Base-by-base conservation (phyloP, 2,888 invertebrate genomes). In the Phania funesta region DNA sequence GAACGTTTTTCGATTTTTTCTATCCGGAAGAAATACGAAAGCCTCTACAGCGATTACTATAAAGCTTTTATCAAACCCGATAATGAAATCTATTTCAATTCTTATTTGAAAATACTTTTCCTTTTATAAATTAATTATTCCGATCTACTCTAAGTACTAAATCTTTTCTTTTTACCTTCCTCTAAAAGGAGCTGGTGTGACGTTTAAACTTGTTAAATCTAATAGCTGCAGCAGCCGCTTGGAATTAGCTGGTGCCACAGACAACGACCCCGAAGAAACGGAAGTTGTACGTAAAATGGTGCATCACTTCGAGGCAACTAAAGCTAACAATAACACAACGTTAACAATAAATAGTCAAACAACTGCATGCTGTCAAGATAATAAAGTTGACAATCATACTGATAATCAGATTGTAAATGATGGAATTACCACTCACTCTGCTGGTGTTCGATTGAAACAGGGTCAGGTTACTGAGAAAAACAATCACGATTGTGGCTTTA, bases 171-270 rank as follows among this genome's bases (percentile, higher is more conserved):
- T 13, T 76, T 70, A 62, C 70, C 48, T 9, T 54, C 73, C 32
- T 38, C 5, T 22, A 35, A 3, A 68, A 88, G 95, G 95, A 13
- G 77, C 58, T 22, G 82, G 81, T 67, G 93, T 96, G 68, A 96
- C 96, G 89, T 96, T 96, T 88, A 94, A 95, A 87, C 91, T 96
- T 84, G 94, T 96, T 1, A 96, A 96, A 91, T 96, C 96, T 32
- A 96, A 96, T 87, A 96, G 96, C 85, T 96, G 96, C 89, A 96
- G 95, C 87, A 96, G 96, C 88, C 93, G 96, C 32, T 91, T 96
- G 64, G 96, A 96, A 88, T 90, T 96, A 68, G 94, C 96, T 0
- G 96, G 96, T 5, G 93, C 95, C 20, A 85, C 79, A 29, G 83
- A 73, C 38, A 60, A 65, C 9, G 67, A 77, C 24, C 46, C 50